Percentiles rank a stretch among this genome's conserved stretches.
Evolutionary conservation across 2,113 vertebrate genomes (phyloP).

Genomic region (Ptychochromis oligacanthus): DNA sequence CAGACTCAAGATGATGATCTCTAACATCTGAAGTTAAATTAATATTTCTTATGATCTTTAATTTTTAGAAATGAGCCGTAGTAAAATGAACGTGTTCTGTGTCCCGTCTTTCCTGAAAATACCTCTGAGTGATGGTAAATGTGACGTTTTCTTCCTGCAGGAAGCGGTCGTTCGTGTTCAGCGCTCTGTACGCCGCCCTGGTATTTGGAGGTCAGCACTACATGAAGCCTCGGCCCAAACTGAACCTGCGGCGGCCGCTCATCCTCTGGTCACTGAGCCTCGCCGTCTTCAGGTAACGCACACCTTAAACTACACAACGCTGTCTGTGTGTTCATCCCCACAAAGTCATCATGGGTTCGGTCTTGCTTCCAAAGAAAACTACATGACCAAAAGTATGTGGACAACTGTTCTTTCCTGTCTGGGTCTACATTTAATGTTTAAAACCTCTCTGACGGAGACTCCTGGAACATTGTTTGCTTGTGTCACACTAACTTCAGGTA

Average conservation of each 20-base stretch:
- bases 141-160: conserved; percentile 58
- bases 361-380: background rate
- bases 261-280: conserved; percentile 86
- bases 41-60: too few species aligned
- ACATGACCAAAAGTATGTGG: too few species aligned
- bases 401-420: background rate
- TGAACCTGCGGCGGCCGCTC: conserved; percentile 81
- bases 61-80: too few species aligned
- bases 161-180: conserved; percentile 76
- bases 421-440: too few species aligned
- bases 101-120: too few species aligned
- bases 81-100: too few species aligned
- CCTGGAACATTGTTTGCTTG: too few species aligned
- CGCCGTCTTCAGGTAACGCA: conserved; percentile 85
- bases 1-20: too few species aligned
- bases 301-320: background rate
- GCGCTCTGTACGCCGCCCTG: conserved; percentile 77
- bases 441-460: too few species aligned
- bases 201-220: conserved; percentile 80
- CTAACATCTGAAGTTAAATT: too few species aligned
- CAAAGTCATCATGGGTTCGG: background rate
- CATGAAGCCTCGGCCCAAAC: conserved; percentile 82
- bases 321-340: background rate
- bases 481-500: too few species aligned
- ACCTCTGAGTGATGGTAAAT: background rate